Evolutionary conservation across 2,888 invertebrate species (phyloP), one percentile per base, ranked within the genome.

Genomic region (Polylopha cassiicola): DNA sequence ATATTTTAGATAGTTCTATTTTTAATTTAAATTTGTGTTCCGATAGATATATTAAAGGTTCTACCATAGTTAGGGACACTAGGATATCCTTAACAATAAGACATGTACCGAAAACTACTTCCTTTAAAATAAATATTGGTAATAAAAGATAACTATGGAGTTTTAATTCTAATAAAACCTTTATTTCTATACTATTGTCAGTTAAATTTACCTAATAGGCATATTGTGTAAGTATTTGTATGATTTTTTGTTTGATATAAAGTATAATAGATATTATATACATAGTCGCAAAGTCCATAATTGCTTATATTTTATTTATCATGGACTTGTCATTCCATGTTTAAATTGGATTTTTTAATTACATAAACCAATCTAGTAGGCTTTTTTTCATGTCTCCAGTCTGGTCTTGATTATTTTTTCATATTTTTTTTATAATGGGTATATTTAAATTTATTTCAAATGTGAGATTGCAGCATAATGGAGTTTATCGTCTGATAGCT

Each of bases 11-110:
- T 60, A 82, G 88, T 44, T 67, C 80, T 18, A 75, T 93, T 51
- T 81, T 79, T 15, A 95, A 95, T 73, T 78, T 94, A 51, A 65
- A 88, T 31, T 73, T 89, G 58, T 92, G 92, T 69, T 86, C 86
- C 33, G 64, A 72, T 38, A 69, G 76, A 34, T 89, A 89, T 72
- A 61, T 67, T 9, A 71, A 85, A 37, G 90, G 89, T 20, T 80
- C 89, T 41, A 73, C 67, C 32, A 55, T 95, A 13, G 53, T 73
- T 33, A 86, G 96, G 53, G 78, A 77, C 5, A 94, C 92, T 3
- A 89, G 98, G 59, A 81, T 97, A 48, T 98, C 98, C 7, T 74
- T 98, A 33, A 98, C 98, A 7, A 95, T 98, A 53, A 88, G 98
- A 66, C 92, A 95, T 88, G 97, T 98, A 20, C 97, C 97, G 24